Percentiles rank a stretch among this genome's conserved stretches.
These are phyloP conservation scores for Micronycteris hirsuta DNA, from an alignment of 2,113 vertebrate genomes.

Conservation along the genomic window DNA sequence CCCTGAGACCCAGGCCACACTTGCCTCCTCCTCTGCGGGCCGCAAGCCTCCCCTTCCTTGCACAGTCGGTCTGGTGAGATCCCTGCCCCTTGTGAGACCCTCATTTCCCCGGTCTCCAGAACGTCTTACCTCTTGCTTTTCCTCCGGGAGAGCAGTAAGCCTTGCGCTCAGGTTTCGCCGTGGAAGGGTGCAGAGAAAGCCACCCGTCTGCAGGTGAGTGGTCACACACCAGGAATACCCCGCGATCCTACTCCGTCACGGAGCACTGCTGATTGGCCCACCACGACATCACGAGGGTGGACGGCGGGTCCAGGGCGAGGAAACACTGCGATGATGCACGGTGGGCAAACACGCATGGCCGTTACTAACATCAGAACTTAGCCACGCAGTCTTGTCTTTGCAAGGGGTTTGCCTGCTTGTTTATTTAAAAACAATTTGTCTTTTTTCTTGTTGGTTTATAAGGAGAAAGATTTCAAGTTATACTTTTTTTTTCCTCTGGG, in stretches of 20 bases:
- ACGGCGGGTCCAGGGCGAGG: no score
- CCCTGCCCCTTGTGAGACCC: fast-evolving
- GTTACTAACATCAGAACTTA: background rate
- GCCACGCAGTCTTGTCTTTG: background rate
- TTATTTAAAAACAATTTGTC: background rate
- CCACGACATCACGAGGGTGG: background rate
- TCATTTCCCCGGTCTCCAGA: background rate
- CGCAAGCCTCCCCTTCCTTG: background rate
- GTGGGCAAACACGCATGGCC: background rate
- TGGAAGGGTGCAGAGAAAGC: background rate
- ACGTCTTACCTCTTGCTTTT: background rate
- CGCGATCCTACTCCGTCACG: background rate
- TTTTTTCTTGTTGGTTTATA: background rate
- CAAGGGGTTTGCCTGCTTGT: background rate
- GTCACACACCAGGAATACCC: background rate
- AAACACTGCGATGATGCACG: background rate
- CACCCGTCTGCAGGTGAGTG: background rate
- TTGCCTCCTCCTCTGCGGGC: background rate
- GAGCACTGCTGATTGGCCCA: background rate
- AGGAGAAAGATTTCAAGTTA: background rate
- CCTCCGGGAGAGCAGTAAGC: background rate
- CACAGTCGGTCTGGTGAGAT: background rate
- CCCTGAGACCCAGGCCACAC: background rate
- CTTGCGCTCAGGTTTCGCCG: background rate
- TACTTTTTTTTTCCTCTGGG: background rate